These are phyloP conservation scores for Tylochromis polylepis DNA, from an alignment of 2,113 vertebrate species.

Conservation along the genomic window DNA sequence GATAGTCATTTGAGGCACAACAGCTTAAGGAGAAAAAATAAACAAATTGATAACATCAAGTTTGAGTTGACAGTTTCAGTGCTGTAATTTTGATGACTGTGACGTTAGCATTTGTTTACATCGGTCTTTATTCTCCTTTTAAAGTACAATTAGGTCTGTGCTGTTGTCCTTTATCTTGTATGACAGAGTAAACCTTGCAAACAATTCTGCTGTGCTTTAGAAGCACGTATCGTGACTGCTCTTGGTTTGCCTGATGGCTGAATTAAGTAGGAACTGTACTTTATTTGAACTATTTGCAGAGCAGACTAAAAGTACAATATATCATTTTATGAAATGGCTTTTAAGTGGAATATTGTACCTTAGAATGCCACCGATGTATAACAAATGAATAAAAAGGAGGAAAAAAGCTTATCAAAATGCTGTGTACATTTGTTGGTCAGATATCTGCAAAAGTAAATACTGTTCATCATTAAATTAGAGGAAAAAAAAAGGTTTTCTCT, in stretches of 20 bases:
- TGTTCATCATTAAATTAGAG: not conserved
- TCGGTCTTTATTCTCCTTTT: not conserved
- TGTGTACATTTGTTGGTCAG: not conserved
- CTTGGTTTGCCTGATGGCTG: not conserved
- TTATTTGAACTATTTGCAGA: not conserved
- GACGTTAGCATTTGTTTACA: not conserved
- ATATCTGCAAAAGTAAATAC: not conserved
- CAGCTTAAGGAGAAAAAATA: not conserved
- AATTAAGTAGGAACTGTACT: not conserved
- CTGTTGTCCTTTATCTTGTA: not conserved
- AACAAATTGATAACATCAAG: not conserved
- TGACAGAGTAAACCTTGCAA: not conserved
- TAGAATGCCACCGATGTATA: not conserved
- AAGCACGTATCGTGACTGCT: not conserved
- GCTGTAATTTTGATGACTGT: not conserved
- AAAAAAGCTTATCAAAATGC: not conserved
- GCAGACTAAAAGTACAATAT: fast-evolving
- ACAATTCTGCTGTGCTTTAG: not conserved
- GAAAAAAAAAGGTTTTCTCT: not conserved
- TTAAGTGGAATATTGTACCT: fast-evolving
- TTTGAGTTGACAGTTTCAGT: not conserved
- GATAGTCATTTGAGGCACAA: conserved; percentile 3
- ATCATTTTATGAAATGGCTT: not conserved
- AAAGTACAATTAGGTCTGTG: not conserved
- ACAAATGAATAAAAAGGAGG: not conserved